These are phyloP conservation scores for Scolanthus callimorphus DNA, from an alignment of 92 coral and sea anemone species.

Conservation along the genomic window DNA sequence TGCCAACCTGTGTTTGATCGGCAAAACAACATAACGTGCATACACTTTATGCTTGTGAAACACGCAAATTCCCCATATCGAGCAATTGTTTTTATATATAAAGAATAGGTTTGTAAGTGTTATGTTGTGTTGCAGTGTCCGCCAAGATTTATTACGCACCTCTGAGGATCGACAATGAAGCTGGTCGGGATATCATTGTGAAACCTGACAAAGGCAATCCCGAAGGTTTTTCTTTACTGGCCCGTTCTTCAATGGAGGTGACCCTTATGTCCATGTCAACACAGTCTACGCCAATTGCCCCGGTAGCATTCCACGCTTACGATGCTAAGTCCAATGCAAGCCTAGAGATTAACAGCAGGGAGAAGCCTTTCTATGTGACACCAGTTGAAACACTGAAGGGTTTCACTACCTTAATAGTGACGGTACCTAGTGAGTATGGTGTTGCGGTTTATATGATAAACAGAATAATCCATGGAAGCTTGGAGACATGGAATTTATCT, in stretches of 20 bases:
- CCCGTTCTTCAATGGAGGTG: slow-evolving; percentile 89
- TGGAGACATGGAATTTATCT: too few species aligned
- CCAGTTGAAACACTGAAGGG: slow-evolving; percentile 82
- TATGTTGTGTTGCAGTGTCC: slow-evolving; percentile 81
- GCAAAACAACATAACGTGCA: too few species aligned
- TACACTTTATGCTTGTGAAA: too few species aligned
- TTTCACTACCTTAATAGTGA: slow-evolving; percentile 66
- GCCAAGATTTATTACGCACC: slow-evolving; percentile 96
- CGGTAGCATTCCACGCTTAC: slow-evolving; percentile 79
- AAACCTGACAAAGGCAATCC: slow-evolving; percentile 92
- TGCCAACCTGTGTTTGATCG: too few species aligned
- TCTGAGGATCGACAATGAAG: slow-evolving; percentile 87
- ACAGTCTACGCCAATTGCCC: slow-evolving; percentile 74
- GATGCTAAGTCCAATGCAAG: slow-evolving; percentile 67
- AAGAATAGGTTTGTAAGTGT: too few species aligned
- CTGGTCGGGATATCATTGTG: slow-evolving; percentile 79
- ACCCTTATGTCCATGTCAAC: slow-evolving; percentile 97
- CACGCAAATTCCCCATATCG: too few species aligned
- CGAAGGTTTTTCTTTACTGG: slow-evolving; percentile 70
- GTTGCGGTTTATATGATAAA: too few species aligned
- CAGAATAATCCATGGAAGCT: too few species aligned
- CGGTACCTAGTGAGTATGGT: slow-evolving; percentile 88
- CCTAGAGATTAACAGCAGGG: slow-evolving; percentile 79
- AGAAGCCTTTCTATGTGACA: slow-evolving; percentile 63
- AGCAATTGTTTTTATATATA: too few species aligned